These are phyloP conservation scores for Patagioenas fasciata DNA, from an alignment of 2,113 vertebrate species.

Conservation along the genomic window DNA sequence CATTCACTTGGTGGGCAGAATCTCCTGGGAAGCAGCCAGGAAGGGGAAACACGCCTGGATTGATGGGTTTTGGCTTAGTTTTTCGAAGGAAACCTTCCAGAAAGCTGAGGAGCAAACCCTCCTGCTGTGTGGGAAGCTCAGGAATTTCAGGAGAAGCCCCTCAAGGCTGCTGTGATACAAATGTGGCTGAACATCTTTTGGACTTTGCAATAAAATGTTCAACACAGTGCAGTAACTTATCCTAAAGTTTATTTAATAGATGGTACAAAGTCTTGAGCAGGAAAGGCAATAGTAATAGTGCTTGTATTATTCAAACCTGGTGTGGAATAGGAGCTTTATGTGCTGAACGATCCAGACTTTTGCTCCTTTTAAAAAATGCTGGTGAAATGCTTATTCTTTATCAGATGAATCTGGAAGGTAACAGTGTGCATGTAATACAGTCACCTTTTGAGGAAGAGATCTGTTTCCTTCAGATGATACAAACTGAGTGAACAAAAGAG, in stretches of 20 bases:
- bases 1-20: not conserved
- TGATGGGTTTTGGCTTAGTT: not conserved
- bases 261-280: not conserved
- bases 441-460: not conserved
- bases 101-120: not conserved
- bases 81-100: not conserved
- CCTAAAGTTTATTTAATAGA: not conserved
- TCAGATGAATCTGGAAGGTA: not conserved
- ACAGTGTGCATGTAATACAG: not conserved
- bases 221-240: not conserved
- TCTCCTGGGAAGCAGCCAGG: not conserved
- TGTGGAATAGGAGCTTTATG: not conserved
- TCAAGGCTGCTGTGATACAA: not conserved
- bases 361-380: not conserved
- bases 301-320: not conserved
- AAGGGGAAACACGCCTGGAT: not conserved
- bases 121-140: accelerated
- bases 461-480: not conserved
- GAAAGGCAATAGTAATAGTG: not conserved
- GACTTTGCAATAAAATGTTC: not conserved
- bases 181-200: not conserved
- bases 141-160: not conserved
- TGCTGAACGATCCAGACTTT: not conserved
- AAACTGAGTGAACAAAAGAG: not conserved
- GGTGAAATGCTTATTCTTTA: not conserved